These are phyloP conservation scores for Litoditis marina DNA, from an alignment of 2,888 invertebrate genomes.

Conservation along the genomic window DNA sequence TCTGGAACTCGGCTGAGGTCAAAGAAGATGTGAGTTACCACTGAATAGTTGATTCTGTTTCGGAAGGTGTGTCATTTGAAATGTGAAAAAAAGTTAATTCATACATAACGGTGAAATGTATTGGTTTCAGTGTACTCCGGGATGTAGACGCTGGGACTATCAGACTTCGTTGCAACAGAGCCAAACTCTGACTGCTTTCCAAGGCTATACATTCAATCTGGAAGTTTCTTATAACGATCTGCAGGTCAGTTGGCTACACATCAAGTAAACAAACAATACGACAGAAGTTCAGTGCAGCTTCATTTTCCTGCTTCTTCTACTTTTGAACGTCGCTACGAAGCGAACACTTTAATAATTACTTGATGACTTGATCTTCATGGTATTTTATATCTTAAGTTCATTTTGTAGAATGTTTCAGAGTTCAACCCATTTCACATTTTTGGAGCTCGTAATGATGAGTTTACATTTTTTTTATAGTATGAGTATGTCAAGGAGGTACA, in stretches of 20 bases:
- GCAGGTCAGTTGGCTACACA: conserved; percentile 29
- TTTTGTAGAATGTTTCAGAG: too few species aligned
- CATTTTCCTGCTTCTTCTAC: too few species aligned
- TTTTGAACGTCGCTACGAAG: too few species aligned
- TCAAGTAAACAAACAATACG: background rate
- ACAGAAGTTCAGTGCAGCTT: too few species aligned
- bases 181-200: conserved; percentile 43
- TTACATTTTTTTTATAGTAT: conserved; percentile 35
- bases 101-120: background rate
- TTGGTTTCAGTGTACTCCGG: conserved; percentile 42
- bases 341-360: too few species aligned
- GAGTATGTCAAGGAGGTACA: conserved; percentile 57
- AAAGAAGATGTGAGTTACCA: conserved; percentile 38
- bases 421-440: too few species aligned
- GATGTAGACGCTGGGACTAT: conserved; percentile 58
- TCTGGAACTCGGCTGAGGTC: conserved; percentile 50
- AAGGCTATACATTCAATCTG: conserved; percentile 50
- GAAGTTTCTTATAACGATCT: conserved; percentile 56
- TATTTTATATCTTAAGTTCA: too few species aligned
- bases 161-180: conserved; percentile 47
- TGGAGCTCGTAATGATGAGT: background rate
- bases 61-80: too few species aligned
- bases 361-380: too few species aligned
- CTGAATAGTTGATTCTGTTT: background rate
- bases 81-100: too few species aligned